Base-by-base conservation (phyloP, 1,140 invertebrate genomes). In the Drosophila yakuba region DNA sequence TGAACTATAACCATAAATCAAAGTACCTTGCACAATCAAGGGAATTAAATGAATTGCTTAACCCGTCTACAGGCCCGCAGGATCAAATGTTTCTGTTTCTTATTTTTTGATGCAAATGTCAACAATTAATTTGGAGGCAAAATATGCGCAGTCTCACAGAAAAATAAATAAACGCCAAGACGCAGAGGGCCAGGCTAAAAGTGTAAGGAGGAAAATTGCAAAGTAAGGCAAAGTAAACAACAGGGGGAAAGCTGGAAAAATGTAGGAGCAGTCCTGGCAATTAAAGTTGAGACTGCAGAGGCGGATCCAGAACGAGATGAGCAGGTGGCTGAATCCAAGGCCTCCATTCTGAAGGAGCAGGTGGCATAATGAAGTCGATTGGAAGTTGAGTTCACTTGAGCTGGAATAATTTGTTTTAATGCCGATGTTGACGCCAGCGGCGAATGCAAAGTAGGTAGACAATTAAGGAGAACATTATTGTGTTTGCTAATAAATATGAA, bases 121-220 rank as follows among this genome's bases (percentile, higher is more conserved):
- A 76, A 75, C 73, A 76, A 76, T 76, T 75, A 76, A 76, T 76
- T 76, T 76, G 47, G 41, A 76, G 73, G 61, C 61, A 35, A 67
- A 76, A 76, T 76, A 76, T 76, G 73, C 73, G 73, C 60, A 75
- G 72, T 75, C 73, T 75, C 48, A 47, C 54, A 74, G 48, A 58
- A 67, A 75, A 75, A 75, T 75, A 75, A 75, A 75, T 48, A 74
- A 43, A 14, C 28, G 56, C 17, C 14, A 35, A 15, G 44, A 5
- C 38, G 38, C 23, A 25, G 17, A 20, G 39, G 32, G 17, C 4
- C n/a, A 15, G 44, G 15, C 45, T 52, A 39, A 74, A 66, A 44
- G 38, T 66, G 36, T n/a, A 2, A 2, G 14, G 15, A 48, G 23
- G 61, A 59, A 58, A 57, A 75, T 51, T 36, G 52, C 45, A 57